A percentile compares a stretch with the other conserved stretches of the same genome.
These are phyloP conservation scores for Drosophila sp. DNA, from an alignment of 1,140 invertebrate genomes.

Conservation along the genomic window DNA sequence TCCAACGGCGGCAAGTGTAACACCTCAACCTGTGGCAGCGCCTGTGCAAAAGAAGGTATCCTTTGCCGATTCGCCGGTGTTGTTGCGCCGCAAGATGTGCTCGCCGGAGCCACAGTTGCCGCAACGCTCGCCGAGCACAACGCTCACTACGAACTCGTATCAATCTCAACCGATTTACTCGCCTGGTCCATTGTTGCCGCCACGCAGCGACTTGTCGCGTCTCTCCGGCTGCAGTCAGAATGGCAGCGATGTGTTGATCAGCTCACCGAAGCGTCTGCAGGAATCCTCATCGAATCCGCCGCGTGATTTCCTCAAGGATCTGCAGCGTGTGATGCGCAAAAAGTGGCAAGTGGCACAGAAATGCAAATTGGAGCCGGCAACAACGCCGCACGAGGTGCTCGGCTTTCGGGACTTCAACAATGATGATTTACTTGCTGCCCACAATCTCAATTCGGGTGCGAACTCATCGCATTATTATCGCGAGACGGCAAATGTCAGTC, in stretches of 20 bases:
- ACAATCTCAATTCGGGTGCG: constrained; percentile 74
- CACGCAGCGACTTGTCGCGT: constrained; percentile 89
- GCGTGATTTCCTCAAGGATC: constrained; percentile 92
- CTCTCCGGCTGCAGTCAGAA: constrained; percentile 62
- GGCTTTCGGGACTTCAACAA: constrained; percentile 91
- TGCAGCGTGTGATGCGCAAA: constrained; percentile 95
- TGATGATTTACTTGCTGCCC: constrained; percentile 71
- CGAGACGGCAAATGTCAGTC: constrained; percentile 93
- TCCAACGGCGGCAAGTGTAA: constrained; percentile 8
- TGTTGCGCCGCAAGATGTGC: constrained; percentile 83
- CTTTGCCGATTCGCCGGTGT: constrained; percentile 82
- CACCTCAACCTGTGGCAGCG: constrained; percentile 39
- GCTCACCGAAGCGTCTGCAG: constrained; percentile 90
- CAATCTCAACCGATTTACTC: constrained; percentile 66
- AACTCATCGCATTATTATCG: constrained; percentile 86
- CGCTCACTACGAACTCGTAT: constrained; percentile 47
- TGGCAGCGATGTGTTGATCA: constrained; percentile 50
- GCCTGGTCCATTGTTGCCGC: constrained; percentile 88
- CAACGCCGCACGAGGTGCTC: constrained; percentile 94
- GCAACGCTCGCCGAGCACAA: constrained; percentile 55
- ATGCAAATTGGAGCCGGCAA: constrained; percentile 92
- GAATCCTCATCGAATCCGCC: constrained; percentile 91
- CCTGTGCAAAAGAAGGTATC: constrained; percentile 78
- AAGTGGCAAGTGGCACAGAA: constrained; percentile 97
- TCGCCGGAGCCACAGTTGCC: constrained; percentile 76